These are phyloP conservation scores for Ernsta delagoae DNA, from an alignment of 2,888 invertebrate species.

Conservation along the genomic window DNA sequence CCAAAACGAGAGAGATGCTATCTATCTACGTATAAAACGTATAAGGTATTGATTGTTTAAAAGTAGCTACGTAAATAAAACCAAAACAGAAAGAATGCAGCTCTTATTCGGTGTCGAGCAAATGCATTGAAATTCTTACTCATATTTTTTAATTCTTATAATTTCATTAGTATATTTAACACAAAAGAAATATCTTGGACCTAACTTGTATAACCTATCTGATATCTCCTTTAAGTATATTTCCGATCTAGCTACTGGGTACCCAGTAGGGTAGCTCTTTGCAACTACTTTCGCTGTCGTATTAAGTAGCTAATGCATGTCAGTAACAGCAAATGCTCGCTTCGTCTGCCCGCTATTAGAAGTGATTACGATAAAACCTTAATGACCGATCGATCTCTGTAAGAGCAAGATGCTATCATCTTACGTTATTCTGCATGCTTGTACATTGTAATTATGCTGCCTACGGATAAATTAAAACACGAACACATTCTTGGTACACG, in stretches of 20 bases:
- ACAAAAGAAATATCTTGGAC: too few relatives aligned
- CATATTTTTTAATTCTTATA: too few relatives aligned
- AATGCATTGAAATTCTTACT: too few relatives aligned
- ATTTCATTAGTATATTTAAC: too few relatives aligned
- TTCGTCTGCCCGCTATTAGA: conserved; percentile 18
- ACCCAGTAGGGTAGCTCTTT: not conserved
- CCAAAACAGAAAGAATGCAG: too few relatives aligned
- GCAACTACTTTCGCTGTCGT: not conserved
- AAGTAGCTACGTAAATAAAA: too few relatives aligned
- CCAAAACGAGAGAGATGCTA: too few relatives aligned
- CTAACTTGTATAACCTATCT: too few relatives aligned
- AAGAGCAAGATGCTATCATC: conserved; percentile 19
- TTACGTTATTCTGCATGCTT: conserved; percentile 11
- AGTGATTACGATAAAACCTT: conserved; percentile 28
- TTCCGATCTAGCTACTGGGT: not conserved
- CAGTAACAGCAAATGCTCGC: conserved; percentile 17
- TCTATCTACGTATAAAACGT: too few relatives aligned
- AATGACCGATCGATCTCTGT: conserved; percentile 23
- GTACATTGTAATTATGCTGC: conserved; percentile 22
- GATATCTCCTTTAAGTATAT: not conserved
- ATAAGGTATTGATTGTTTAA: too few relatives aligned
- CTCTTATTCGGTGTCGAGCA: too few relatives aligned
- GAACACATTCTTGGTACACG: not conserved
- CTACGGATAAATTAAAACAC: conserved; percentile 8
- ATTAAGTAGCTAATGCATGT: conserved; percentile 12